Conservation (phyloP, 2,113 vertebrate species). For the Apeltes quadracus region DNA sequence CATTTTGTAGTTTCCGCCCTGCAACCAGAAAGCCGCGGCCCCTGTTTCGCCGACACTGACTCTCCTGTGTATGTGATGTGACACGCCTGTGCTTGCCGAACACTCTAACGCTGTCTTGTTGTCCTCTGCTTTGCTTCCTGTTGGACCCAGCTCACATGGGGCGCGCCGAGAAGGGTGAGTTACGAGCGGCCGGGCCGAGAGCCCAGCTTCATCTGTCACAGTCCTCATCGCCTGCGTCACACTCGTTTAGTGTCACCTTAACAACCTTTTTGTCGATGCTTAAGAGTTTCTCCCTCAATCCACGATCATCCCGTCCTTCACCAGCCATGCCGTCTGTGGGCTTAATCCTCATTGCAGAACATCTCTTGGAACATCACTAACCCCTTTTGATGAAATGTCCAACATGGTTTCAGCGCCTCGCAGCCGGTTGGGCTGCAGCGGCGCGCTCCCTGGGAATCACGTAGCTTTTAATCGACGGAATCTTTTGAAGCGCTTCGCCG, state of each 20-base stretch:
- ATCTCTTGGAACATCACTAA: not conserved
- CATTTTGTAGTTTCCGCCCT: not conserved
- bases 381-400: not conserved
- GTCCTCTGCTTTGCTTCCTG: conserved; percentile 67
- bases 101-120: conserved; percentile 67
- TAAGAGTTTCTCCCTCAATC: not conserved
- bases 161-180: conserved; percentile 79
- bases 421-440: conserved; percentile 6
- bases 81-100: conserved; percentile 33
- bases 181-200: conserved; percentile 42
- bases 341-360: not conserved
- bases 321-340: conserved; percentile 23
- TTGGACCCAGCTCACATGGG: conserved; percentile 76
- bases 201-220: conserved; percentile 55
- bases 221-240: not conserved
- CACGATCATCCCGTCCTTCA: conserved; percentile 16
- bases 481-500: conserved; percentile 16
- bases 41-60: no score
- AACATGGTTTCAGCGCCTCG: not conserved
- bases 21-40: not conserved
- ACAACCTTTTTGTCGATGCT: not conserved
- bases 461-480: conserved; percentile 21
- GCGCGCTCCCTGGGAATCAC: conserved; percentile 3
- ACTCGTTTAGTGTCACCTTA: conserved; percentile 14
- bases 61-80: conserved; percentile 1